These are phyloP conservation scores for Ptychochromis oligacanthus DNA, from an alignment of 2,113 vertebrate species.

Conservation along the genomic window DNA sequence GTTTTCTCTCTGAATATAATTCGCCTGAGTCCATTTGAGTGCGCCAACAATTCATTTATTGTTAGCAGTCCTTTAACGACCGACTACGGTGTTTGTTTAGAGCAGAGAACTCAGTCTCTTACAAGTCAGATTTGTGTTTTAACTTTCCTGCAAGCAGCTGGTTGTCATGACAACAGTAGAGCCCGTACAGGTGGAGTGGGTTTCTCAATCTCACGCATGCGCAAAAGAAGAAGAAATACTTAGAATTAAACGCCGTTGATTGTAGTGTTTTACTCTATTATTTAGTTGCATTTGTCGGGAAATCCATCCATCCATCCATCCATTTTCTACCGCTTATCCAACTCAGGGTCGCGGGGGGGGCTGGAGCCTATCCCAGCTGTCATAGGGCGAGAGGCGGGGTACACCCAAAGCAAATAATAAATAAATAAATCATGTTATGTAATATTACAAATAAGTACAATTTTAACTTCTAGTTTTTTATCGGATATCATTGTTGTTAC, in stretches of 20 bases:
- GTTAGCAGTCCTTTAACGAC: not conserved
- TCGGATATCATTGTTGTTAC: not conserved
- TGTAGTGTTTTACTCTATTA: not conserved
- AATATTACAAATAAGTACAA: not conserved
- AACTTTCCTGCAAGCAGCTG: not conserved
- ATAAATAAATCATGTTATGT: not conserved
- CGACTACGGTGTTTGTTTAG: not conserved
- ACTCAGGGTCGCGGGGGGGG: no score
- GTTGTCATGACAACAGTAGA: conserved; percentile 10
- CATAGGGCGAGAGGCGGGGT: no score
- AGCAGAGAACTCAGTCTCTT: not conserved
- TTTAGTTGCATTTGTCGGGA: not conserved
- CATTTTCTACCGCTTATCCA: no score
- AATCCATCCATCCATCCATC: no score
- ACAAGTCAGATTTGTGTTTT: not conserved
- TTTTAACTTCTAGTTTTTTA: not conserved
- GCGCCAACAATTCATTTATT: accelerated
- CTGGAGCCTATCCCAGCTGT: no score
- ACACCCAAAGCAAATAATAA: no score
- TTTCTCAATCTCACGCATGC: not conserved
- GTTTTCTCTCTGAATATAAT: not conserved
- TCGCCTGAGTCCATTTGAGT: not conserved
- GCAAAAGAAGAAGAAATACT: not conserved
- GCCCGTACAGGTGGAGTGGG: not conserved
- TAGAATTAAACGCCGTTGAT: not conserved